Evolutionary conservation across 2,888 invertebrate species (phyloP).

Genomic region (Ophion ventricosus): DNA sequence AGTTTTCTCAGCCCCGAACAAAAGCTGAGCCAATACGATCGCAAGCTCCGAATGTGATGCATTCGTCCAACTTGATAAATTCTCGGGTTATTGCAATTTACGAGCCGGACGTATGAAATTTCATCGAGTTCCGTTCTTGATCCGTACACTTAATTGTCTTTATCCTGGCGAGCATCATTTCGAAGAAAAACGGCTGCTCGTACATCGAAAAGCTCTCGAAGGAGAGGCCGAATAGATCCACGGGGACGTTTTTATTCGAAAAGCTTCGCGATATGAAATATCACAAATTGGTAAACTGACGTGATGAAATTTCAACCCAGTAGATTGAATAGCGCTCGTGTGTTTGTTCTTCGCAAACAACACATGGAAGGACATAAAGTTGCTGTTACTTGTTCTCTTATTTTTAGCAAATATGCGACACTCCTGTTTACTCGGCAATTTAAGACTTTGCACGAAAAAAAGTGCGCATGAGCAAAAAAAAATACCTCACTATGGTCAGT

Average conservation of each 20-base stretch:
- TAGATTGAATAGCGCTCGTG: neutral
- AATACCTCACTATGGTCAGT: neutral
- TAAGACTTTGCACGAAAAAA: neutral
- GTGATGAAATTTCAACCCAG: neutral
- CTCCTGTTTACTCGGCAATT: slow-evolving; percentile 16
- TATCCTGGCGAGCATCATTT: neutral
- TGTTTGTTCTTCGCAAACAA: neutral
- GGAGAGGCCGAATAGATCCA: neutral
- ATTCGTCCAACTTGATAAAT: slow-evolving; percentile 43
- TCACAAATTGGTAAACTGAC: neutral
- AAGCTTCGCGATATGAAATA: neutral
- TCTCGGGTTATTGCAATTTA: slow-evolving; percentile 26
- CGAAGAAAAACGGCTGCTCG: neutral
- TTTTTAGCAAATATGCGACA: neutral
- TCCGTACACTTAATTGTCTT: slow-evolving; percentile 23
- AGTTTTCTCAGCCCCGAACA: slow-evolving; percentile 21
- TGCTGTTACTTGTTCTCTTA: neutral
- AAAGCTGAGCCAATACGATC: slow-evolving; percentile 65
- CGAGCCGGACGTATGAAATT: slow-evolving; percentile 17
- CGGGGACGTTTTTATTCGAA: neutral
- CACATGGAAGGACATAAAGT: neutral
- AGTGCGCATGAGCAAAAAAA: slow-evolving; percentile 12
- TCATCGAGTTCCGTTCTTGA: slow-evolving; percentile 20
- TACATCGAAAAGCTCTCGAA: neutral
- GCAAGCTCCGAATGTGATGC: slow-evolving; percentile 71